phyloP scores from a whole-genome alignment of 1,140 invertebrate species.

The Bombus balteatus region DNA sequence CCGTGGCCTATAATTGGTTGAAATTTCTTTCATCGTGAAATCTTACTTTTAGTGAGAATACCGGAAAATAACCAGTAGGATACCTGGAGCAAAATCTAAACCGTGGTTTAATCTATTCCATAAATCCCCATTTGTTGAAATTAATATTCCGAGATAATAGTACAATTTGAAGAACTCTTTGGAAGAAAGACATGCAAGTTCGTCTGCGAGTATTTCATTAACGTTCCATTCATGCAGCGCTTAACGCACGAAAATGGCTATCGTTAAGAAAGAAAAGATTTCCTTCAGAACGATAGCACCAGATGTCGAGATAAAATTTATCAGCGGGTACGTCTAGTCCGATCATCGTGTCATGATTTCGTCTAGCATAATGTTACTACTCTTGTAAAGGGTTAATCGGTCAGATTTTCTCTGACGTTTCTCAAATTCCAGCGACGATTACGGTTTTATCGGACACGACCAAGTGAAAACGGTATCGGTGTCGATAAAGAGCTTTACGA shows the following conservation, averaged over 20 bases:
- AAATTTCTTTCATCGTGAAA: background rate
- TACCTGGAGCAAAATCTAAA: background rate
- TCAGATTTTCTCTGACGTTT: conserved; percentile 26
- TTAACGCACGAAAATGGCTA: background rate
- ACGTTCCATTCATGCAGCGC: background rate
- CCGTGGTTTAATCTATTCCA: background rate
- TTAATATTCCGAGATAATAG: background rate
- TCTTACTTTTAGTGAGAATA: background rate
- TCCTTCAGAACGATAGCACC: background rate
- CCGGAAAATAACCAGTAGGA: background rate
- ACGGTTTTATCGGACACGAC: conserved; percentile 25
- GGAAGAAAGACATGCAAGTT: background rate
- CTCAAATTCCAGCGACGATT: conserved; percentile 23
- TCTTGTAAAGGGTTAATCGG: conserved; percentile 2
- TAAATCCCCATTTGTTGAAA: background rate
- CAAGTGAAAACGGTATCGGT: conserved; percentile 46
- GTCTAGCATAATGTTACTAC: background rate
- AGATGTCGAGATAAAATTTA: conserved; percentile 11
- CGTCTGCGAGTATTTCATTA: background rate
- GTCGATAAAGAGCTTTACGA: conserved; percentile 48
- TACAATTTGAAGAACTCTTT: background rate
- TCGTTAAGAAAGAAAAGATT: background rate
- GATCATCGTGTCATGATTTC: conserved; percentile 10
- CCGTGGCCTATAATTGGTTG: too few species aligned
- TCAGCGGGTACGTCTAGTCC: background rate